Conservation (phyloP, 1,140 invertebrate species). For the Neodiprion fabricii region DNA sequence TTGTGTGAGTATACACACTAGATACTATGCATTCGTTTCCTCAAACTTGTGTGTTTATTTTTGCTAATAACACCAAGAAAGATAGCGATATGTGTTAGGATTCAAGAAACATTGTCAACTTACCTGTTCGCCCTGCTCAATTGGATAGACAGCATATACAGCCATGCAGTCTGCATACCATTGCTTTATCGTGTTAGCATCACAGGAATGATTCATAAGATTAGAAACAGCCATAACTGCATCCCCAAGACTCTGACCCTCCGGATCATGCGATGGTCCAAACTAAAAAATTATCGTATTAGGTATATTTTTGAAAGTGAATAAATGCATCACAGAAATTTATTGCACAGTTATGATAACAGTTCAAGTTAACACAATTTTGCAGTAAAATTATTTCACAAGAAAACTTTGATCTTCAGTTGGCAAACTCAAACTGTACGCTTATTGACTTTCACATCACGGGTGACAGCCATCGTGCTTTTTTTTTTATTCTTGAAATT, state of each 20-base stretch:
- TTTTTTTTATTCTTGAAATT: not conserved
- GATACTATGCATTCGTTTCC: too few species aligned
- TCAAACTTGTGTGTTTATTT: too few species aligned
- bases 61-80: too few species aligned
- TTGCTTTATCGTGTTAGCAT: not conserved
- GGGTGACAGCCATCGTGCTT: too few species aligned
- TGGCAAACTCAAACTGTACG: too few species aligned
- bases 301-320: not conserved
- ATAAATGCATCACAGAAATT: not conserved
- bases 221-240: not conserved
- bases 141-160: not conserved
- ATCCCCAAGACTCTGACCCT: not conserved
- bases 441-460: too few species aligned
- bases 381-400: too few species aligned
- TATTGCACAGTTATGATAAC: not conserved
- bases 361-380: too few species aligned
- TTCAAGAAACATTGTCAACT: not conserved
- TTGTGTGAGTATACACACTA: too few species aligned
- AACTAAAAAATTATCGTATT: not conserved
- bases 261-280: not conserved
- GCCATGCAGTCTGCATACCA: not conserved
- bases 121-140: conserved; percentile 61
- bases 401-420: too few species aligned
- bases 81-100: too few species aligned
- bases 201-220: not conserved